phyloP scores from a whole-genome alignment of 2,113 vertebrate genomes.

The Megaceryle torquata region DNA sequence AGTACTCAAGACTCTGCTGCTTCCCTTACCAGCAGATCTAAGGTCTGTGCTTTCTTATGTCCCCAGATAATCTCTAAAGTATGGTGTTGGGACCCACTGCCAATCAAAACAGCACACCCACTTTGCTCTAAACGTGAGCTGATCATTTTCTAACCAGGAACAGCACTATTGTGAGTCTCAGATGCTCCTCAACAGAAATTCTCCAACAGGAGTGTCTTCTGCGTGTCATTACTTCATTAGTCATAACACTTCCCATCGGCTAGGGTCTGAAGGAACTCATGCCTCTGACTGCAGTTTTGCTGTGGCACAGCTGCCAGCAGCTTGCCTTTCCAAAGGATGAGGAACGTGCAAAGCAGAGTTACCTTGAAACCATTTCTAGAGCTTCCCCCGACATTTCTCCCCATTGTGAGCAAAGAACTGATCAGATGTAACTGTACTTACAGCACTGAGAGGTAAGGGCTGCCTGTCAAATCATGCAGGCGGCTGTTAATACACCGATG shows the following conservation, averaged over 20 bases:
- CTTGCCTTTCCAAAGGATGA: not conserved
- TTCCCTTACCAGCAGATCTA: not conserved
- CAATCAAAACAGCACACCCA: not conserved
- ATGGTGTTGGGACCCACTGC: rapidly evolving
- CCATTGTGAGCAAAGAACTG: not conserved
- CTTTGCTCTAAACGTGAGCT: not conserved
- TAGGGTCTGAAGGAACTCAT: not conserved
- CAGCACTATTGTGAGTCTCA: not conserved
- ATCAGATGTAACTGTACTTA: not conserved
- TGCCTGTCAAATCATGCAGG: not conserved
- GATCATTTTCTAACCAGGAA: not conserved
- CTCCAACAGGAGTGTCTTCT: not conserved
- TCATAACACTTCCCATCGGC: not conserved
- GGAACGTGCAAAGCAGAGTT: not conserved
- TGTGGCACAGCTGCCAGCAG: not conserved
- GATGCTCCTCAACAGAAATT: not conserved
- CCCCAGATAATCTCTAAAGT: not conserved
- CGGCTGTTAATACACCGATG: not conserved
- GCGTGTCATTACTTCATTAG: not conserved
- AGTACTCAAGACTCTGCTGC: too few species aligned
- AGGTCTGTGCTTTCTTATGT: not conserved
- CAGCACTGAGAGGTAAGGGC: not conserved
- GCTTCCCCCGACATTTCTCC: not conserved
- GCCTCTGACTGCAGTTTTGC: not conserved
- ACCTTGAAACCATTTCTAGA: not conserved